Evolutionary conservation across 2,888 invertebrate species (phyloP).

Genomic region (Catocala fraxini): DNA sequence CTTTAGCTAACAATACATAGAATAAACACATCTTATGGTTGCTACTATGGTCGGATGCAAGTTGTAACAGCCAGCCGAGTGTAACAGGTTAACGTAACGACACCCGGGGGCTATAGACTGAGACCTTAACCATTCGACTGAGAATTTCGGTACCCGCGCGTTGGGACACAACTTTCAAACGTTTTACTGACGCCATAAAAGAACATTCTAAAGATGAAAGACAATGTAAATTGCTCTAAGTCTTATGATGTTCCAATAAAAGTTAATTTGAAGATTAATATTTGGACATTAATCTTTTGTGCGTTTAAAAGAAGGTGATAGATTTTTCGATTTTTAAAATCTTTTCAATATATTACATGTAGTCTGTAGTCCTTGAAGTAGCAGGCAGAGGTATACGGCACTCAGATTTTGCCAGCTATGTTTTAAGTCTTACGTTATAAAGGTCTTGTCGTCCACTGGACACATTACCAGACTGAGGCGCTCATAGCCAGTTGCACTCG

Average conservation of each 20-base stretch:
- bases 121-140: slow-evolving; percentile 2
- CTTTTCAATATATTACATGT: too few relatives aligned
- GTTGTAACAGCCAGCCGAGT: slow-evolving; percentile 22
- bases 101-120: slow-evolving; percentile 13
- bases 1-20: neutral
- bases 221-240: neutral
- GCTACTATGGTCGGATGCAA: neutral
- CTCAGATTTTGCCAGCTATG: too few relatives aligned
- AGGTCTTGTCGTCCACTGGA: too few relatives aligned
- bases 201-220: neutral
- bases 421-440: too few relatives aligned
- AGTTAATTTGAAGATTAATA: neutral
- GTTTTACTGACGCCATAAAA: slow-evolving; percentile 2
- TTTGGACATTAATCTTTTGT: too few relatives aligned
- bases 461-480: too few relatives aligned
- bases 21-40: neutral
- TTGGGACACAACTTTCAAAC: slow-evolving; percentile 2
- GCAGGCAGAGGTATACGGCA: too few relatives aligned
- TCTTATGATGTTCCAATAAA: neutral
- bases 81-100: slow-evolving; percentile 23
- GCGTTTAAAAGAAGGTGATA: too few relatives aligned
- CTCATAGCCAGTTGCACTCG: too few relatives aligned
- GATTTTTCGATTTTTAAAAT: too few relatives aligned
- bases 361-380: too few relatives aligned
- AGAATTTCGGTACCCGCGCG: neutral